A percentile compares a stretch with the other conserved stretches of the same genome.
Evolutionary conservation across 35 echinoderm and acorn worm genomes (phyloP).

Genomic region (Lytechinus variegatus): DNA sequence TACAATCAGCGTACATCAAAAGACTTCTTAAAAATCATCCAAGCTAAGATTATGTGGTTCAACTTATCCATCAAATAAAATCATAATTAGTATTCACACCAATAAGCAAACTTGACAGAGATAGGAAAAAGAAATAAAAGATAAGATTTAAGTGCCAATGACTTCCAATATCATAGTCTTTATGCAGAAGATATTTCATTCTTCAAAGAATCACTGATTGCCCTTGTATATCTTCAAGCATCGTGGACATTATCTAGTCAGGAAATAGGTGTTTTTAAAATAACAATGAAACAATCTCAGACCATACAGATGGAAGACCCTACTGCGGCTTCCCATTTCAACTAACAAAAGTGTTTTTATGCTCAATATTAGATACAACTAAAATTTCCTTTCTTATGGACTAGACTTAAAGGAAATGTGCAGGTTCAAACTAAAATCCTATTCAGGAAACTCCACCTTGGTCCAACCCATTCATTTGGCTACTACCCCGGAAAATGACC

Average conservation of each 20-base stretch:
- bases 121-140: neutral
- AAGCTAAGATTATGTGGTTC: neutral
- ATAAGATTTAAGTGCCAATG: neutral
- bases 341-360: too few relatives aligned
- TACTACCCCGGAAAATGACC: constrained; percentile 8
- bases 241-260: neutral
- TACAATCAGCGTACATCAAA: too few relatives aligned
- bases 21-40: neutral
- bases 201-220: too few relatives aligned
- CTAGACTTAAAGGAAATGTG: neutral
- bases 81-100: too few relatives aligned
- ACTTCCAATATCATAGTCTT: neutral
- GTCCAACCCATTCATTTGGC: neutral
- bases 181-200: too few relatives aligned
- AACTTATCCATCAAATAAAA: neutral
- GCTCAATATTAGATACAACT: neutral
- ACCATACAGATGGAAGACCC: neutral
- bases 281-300: neutral
- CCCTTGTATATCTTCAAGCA: too few relatives aligned
- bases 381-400: neutral
- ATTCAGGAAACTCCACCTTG: neutral
- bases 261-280: neutral
- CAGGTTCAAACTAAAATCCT: neutral
- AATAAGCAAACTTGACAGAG: too few relatives aligned
- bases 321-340: too few relatives aligned